Evolutionary conservation across 1,140 invertebrate species (phyloP), one percentile per base, ranked within the genome.

Genomic region (Bombus sibiricus): DNA sequence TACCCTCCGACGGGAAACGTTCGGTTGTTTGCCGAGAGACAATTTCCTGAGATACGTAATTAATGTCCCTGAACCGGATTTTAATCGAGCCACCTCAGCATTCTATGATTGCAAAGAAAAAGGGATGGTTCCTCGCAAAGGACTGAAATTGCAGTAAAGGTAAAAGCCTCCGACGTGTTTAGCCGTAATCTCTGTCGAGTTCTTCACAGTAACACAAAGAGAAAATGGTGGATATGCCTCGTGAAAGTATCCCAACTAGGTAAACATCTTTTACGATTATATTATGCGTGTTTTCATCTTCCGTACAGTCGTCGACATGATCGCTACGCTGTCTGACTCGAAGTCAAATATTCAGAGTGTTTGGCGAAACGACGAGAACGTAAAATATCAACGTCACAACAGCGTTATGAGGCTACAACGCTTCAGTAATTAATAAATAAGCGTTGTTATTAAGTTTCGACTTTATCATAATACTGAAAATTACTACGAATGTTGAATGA

Each of bases 21-120:
- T 64, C 64, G 47, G 28, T 28, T 53, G 78, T 34, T 53, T 28
- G 78, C 39, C 13, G 12, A 34, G 41, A 41, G 68, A 85, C 83
- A 80, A 81, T 85, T 81, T 85, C 83, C 83, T 66, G 77, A 43
- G 53, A 41, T 53, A 74, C 69, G 83, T 32, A 81, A 85, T 81
- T 81, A 85, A 85, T 39, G 34, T 64, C 34, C 53, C 57, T n/a
- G 25, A 28, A 28, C 66, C 13, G 53, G 68, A 15, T 81, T 85
- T 80, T 81, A 80, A 85, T 85, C 74, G 82, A 68, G 37, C 74
- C 15, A 13, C 8, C 62, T 66, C 39, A 18, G 47, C 57, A 28
- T 13, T 39, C 72, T 68, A 34, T 28, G 28, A 43, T 66, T 66
- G 39, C 4, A 28, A 83, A 18, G 34, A 39, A 81, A 41, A 62